Evolutionary conservation across 2,113 vertebrate species (phyloP), one percentile per base, ranked within the genome.

Genomic region (Furnarius figulus): DNA sequence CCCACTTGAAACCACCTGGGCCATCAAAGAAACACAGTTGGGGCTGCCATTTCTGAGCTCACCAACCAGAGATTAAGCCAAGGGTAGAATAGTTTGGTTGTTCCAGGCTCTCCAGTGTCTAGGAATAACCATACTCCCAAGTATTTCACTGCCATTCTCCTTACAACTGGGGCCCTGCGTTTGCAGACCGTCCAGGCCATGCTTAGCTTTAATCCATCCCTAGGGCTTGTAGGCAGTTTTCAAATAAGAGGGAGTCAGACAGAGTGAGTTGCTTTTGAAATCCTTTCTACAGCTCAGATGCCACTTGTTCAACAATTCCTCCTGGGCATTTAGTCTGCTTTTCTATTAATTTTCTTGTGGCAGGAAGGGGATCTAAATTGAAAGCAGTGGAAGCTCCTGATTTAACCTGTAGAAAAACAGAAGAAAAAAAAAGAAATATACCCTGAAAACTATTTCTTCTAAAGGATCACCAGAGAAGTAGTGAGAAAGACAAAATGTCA

Each of bases 331-430:
- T 96, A 78, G 55, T 91, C 77, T 94, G 81, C 85, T 93, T 94
- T 90, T 89, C 89, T 89, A 44, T 96, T 95, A 87, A 87, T 96
- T 87, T 93, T 83, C 95, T 85, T 89, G 62, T 87, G 58, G 33
- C 46, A 89, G 71, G 49, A 87, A 83, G 74, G 59, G 50, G 39
- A 80, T 66, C 77, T 95, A 58, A 89, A 89, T 73, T 96, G 85
- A 96, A 85, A 94, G 76, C 66, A 82, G 71, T 66, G 58, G 71
- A 93, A 85, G 11, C 17, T 87, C 56, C 71, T 85, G 58, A 85
- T 91, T 85, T 79, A 93, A 67, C 56, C 58, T 79, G 31, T 62
- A 62, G 66, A 40, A 90, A 61, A 83, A 65, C 37, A 19, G 39
- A 49, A 66, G 27, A 76, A 77, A 27, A 87, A 12, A 77, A 27